Percentiles rank a stretch among this genome's conserved stretches.
These are phyloP conservation scores for Notolepis coatsorum DNA, from an alignment of 2,797 vertebrate species.

Conservation along the genomic window DNA sequence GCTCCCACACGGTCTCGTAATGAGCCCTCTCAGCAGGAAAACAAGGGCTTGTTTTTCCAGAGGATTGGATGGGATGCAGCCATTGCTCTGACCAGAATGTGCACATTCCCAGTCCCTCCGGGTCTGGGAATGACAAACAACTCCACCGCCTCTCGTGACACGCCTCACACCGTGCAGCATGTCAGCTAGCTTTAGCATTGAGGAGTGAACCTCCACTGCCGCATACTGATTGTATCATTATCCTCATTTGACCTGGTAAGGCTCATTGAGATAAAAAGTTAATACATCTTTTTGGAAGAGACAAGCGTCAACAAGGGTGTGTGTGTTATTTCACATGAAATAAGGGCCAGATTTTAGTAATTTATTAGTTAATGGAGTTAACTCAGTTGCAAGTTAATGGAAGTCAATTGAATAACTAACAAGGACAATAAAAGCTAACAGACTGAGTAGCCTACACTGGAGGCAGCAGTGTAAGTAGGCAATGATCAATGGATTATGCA, in stretches of 20 bases:
- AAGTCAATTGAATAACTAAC: not conserved
- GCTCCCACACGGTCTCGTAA: constrained; percentile 64
- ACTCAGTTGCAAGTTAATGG: no score
- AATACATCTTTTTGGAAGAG: no score
- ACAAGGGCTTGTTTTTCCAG: constrained; percentile 65
- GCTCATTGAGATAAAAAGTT: no score
- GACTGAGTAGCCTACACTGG: no score
- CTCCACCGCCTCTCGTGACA: not conserved
- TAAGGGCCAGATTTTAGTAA: no score
- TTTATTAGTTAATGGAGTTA: no score
- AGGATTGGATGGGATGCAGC: constrained; percentile 55
- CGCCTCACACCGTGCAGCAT: not conserved
- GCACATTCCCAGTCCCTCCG: constrained; percentile 14
- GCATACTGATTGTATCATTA: not conserved
- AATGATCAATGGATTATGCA: no score
- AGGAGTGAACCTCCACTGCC: not conserved
- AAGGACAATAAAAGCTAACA: not conserved
- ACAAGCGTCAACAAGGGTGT: not conserved
- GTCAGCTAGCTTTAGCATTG: not conserved
- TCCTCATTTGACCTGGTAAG: no score
- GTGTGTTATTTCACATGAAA: no score
- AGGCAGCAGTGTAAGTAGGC: no score
- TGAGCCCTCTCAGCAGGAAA: constrained; percentile 66
- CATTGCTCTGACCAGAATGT: constrained; percentile 30
- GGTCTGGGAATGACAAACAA: constrained; percentile 11